phyloP scores from a whole-genome alignment of 2,113 vertebrate species.

The Xyrauchen texanus region DNA sequence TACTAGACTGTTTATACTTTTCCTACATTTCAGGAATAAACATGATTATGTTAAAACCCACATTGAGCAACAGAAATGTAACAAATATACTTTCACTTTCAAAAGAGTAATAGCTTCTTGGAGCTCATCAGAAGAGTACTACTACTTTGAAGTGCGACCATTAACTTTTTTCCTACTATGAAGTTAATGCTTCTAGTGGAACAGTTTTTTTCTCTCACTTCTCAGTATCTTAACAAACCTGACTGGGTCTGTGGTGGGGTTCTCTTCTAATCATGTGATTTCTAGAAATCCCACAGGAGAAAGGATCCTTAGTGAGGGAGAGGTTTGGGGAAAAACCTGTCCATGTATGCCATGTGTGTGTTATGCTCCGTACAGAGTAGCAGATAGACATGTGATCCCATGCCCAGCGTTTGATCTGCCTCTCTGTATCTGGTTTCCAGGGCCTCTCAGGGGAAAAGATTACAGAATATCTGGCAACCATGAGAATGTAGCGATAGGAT shows the following conservation, averaged over 20 bases:
- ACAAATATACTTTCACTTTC: too few species aligned
- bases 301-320: slow-evolving; percentile 8
- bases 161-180: too few species aligned
- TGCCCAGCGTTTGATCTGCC: slow-evolving; percentile 37
- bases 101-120: too few species aligned
- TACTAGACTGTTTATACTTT: too few species aligned
- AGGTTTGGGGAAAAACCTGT: not conserved
- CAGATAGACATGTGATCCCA: slow-evolving; percentile 30
- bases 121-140: too few species aligned
- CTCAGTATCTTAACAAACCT: not conserved
- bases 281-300: slow-evolving; percentile 5
- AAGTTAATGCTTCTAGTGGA: too few species aligned
- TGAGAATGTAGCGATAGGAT: not conserved
- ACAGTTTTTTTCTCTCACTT: too few species aligned
- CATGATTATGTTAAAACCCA: too few species aligned
- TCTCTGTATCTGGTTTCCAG: slow-evolving; percentile 32
- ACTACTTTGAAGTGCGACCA: too few species aligned
- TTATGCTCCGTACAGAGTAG: not conserved
- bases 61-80: too few species aligned
- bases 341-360: slow-evolving; percentile 20
- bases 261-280: slow-evolving; percentile 6
- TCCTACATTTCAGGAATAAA: too few species aligned
- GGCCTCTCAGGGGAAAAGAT: slow-evolving; percentile 14
- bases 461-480: slow-evolving; percentile 30
- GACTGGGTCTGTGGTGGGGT: not conserved